Base-by-base conservation (phyloP, 1,140 invertebrate species). In the Melipona quadrifasciata region DNA sequence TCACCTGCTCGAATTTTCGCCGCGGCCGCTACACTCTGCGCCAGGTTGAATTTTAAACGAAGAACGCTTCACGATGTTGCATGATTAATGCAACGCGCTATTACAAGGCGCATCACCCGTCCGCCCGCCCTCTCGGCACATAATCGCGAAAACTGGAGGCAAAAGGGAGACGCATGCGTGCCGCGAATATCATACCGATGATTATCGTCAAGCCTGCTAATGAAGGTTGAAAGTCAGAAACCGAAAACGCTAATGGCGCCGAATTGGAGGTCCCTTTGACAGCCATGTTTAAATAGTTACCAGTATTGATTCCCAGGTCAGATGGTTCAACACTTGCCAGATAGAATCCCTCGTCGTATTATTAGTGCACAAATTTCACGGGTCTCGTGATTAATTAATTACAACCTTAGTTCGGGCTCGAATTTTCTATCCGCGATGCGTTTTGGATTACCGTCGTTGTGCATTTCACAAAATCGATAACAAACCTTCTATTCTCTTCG, bases 211-310 rank as follows among this genome's bases (percentile, higher is more conserved):
- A 31, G 8, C 3, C 47, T 16, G 73, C 57, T 82, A 82, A 82
- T 77, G 55, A 27, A 67, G 55, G 64, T 47, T 34, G 81, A 77
- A 57, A 68, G 77, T 55, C 39, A 47, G 70, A 86, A 86, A 84
- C 84, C 76, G 82, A 86, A 87, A 89, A 85, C 76, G 77, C 80
- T 89, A 87, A 89, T 90, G 84, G 86, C 84, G 74, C 39, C 39
- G 78, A 84, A 86, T 89, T 82, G 73, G 61, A 73, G 79, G n/a
- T 17, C 5, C 53, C 34, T 74, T 55, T 74, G 51, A 74, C 51
- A 21, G 12, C 21, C 19, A 27, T 1, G 47, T 8, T 55, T 31
- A n/a, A 39, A 73, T 53, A 51, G 51, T 31, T 55, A 16, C 10
- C 31, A 16, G 21, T n/a, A 3, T 14, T 1, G 16, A 34, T 3